phyloP scores from a whole-genome alignment of 35 echinoderm and acorn worm genomes.

The Strongylocentrotus purpuratus region DNA sequence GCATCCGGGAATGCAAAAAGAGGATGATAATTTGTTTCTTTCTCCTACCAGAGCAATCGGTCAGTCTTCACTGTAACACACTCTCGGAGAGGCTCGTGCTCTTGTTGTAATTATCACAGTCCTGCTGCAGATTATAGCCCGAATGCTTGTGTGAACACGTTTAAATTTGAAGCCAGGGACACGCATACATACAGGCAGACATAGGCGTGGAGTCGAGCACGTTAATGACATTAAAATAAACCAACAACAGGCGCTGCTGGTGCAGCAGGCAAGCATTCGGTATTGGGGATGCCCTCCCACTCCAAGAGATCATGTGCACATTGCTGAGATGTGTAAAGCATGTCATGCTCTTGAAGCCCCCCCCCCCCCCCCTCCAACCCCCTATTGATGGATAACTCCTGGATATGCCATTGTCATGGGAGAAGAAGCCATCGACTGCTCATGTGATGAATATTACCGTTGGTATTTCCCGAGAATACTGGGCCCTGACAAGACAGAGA shows the following conservation, averaged over 20 bases:
- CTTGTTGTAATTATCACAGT: not conserved
- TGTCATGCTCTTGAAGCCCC: not conserved
- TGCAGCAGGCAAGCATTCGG: not conserved
- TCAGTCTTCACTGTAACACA: not conserved
- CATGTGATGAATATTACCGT: not conserved
- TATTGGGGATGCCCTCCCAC: not conserved
- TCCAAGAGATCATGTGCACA: not conserved
- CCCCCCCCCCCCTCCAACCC: not conserved
- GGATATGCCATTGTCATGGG: not conserved
- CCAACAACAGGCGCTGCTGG: not conserved
- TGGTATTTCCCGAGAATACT: slow-evolving; percentile 17
- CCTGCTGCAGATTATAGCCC: not conserved
- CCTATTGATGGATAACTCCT: not conserved
- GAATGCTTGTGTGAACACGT: not conserved
- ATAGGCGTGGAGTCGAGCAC: not conserved
- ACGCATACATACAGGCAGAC: not conserved
- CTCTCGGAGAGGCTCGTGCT: not conserved
- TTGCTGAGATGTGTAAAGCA: not conserved
- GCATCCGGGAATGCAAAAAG: not conserved
- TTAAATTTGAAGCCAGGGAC: not conserved
- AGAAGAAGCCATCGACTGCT: not conserved
- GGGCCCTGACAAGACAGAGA: not conserved
- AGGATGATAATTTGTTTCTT: not conserved
- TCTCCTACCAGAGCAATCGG: not conserved
- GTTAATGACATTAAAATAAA: not conserved